Evolutionary conservation across 2,888 invertebrate genomes (phyloP).

Genomic region (Octodonta nipae): DNA sequence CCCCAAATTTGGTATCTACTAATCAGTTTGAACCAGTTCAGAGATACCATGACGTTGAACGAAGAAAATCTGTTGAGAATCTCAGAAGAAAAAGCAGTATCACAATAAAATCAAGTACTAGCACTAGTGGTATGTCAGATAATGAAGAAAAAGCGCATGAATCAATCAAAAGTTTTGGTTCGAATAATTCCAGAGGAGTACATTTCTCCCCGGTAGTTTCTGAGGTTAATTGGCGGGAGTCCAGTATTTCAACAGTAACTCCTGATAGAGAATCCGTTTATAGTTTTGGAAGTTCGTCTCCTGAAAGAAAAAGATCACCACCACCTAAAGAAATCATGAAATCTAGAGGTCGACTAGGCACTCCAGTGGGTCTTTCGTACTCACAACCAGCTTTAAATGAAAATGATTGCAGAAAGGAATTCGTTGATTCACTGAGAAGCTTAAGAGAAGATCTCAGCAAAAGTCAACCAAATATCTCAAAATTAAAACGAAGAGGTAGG

Average conservation of each 20-base stretch:
- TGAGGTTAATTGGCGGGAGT: conserved; percentile 66
- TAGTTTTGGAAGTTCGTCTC: conserved; percentile 27
- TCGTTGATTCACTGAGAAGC: conserved; percentile 17
- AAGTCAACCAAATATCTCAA: conserved; percentile 22
- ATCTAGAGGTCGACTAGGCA: conserved; percentile 16
- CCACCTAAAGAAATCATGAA: conserved; percentile 14
- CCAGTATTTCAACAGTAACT: conserved; percentile 30
- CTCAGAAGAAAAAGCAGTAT: conserved; percentile 42
- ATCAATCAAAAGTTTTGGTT: conserved; percentile 25
- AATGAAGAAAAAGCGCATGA: conserved; percentile 25
- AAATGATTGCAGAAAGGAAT: conserved; percentile 17
- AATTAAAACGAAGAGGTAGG: conserved; percentile 19
- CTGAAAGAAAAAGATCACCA: conserved; percentile 22
- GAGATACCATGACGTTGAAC: conserved; percentile 17
- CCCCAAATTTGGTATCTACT: conserved; percentile 20
- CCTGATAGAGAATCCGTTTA: conserved; percentile 27
- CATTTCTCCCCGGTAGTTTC: conserved; percentile 70
- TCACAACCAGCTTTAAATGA: conserved; percentile 29
- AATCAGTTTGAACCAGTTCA: conserved; percentile 18
- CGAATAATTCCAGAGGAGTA: conserved; percentile 40
- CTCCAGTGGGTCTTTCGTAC: conserved; percentile 17
- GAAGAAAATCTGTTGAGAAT: conserved; percentile 43
- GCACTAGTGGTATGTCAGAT: conserved; percentile 31
- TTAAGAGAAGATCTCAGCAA: conserved; percentile 19
- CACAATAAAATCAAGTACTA: conserved; percentile 29